Base-by-base conservation (phyloP, 1,140 invertebrate species). In the Hermetia illucens region DNA sequence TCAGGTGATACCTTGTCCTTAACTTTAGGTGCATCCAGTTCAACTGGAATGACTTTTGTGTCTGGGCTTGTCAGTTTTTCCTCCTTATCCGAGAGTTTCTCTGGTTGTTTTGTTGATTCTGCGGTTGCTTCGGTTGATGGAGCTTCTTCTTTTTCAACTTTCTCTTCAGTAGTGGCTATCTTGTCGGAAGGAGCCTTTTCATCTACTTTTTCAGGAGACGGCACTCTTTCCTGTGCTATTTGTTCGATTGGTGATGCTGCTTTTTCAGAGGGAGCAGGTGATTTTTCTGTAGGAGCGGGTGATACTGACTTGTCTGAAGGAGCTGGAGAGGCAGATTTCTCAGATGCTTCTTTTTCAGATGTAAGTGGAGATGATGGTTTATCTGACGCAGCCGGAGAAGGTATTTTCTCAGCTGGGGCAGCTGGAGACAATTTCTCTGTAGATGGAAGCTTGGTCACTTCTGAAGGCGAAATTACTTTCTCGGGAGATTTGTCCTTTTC, bases 141-240 rank as follows among this genome's bases (percentile, higher is more conserved):
- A 27, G 24, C 8, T 27, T 8, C 24, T 27, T 27, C 13, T 13
- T 27, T 27, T 9, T 27, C 24, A 8, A 9, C 24, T 13, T 27
- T 27, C 24, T 27, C 24, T 27, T 27, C 13, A 9, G 24, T 27
- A 27, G 21, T 20, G 16, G n/a, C n/a, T n/a, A n/a, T n/a, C n/a
- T n/a, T n/a, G n/a, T n/a, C n/a, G n/a, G 27, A 32, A 4, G 27
- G 20, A 2, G 36, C 40, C 17, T 39, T 42, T 12, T 39, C 9
- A 5, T 16, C 17, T 17, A 17, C 9, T 32, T 40, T 15, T 21
- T 13, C 18, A 17, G 20, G 20, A 17, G 34, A 33, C 5, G 30
- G 20, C 3, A 9, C 41, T 20, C 20, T 39, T 16, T 42, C 41
- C 21, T 2, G 34, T n/a, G n/a, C n/a, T n/a, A 31, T 21, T 16